Evolutionary conservation across 2,888 invertebrate species (phyloP).

Genomic region (Fragum whitleyi): DNA sequence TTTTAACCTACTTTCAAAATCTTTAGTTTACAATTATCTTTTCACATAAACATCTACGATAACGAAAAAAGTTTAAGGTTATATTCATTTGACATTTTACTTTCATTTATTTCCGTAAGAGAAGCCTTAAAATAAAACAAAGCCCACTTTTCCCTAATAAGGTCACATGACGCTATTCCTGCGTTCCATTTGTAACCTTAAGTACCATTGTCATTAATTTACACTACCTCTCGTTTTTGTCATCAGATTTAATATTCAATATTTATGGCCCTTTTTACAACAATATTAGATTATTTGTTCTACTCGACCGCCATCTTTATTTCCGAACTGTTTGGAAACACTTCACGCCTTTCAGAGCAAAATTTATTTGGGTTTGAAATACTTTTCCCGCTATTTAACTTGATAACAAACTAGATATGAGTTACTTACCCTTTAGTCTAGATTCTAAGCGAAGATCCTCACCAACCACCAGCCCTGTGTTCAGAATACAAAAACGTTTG

Average conservation of each 20-base stretch:
- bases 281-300: slow-evolving; percentile 50
- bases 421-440: slow-evolving; percentile 15
- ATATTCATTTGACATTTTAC: no score
- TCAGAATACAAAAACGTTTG: no score
- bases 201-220: slow-evolving; percentile 25
- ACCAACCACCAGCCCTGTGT: no score
- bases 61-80: no score
- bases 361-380: slow-evolving; percentile 50
- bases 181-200: slow-evolving; percentile 14
- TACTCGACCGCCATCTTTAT: slow-evolving; percentile 48
- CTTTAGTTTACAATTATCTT: no score
- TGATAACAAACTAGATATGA: slow-evolving; percentile 48
- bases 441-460: no score
- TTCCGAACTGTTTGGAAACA: slow-evolving; percentile 43
- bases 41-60: no score
- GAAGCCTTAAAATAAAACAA: background rate
- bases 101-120: no score
- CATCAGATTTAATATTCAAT: slow-evolving; percentile 52
- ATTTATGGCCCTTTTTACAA: slow-evolving; percentile 62
- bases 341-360: slow-evolving; percentile 60
- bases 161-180: slow-evolving; percentile 3
- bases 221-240: slow-evolving; percentile 28
- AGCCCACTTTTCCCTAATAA: slow-evolving; percentile 9
- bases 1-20: no score
- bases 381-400: slow-evolving; percentile 53